phyloP scores from a whole-genome alignment of 2,113 vertebrate species.

The Oceanodroma tethys region DNA sequence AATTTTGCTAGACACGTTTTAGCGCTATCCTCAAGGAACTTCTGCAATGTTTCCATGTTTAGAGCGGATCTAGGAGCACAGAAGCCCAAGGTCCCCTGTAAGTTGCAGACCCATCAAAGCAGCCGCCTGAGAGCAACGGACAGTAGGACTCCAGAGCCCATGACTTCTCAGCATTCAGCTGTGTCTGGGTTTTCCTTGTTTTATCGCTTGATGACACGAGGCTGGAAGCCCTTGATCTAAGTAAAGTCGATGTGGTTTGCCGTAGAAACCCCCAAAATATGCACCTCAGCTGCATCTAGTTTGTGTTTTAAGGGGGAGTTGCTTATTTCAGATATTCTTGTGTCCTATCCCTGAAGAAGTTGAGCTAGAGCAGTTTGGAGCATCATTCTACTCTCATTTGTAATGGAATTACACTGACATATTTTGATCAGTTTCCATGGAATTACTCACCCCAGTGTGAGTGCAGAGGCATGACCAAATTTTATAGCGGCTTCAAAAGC shows the following conservation, averaged over 20 bases:
- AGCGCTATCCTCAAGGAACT: not conserved
- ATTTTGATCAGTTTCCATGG: not conserved
- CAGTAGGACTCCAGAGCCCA: not conserved
- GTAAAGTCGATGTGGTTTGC: not conserved
- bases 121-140: not conserved
- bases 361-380: not conserved
- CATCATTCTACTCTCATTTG: not conserved
- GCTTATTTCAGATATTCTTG: not conserved
- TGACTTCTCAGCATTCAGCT: not conserved
- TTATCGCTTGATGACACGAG: not conserved
- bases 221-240: not conserved
- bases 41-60: not conserved
- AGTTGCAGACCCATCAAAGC: not conserved
- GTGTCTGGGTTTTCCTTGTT: not conserved
- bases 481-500: not conserved
- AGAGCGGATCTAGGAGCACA: rapidly evolving
- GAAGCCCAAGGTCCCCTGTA: not conserved
- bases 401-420: not conserved
- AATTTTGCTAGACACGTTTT: not conserved
- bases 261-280: not conserved
- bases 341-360: not conserved
- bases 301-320: not conserved
- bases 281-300: not conserved
- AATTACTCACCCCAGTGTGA: not conserved
- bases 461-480: not conserved